A percentile compares a stretch with the other conserved stretches of the same genome.
These are phyloP conservation scores for Prosapia bicincta DNA, from an alignment of 2,888 invertebrate genomes.

Conservation along the genomic window DNA sequence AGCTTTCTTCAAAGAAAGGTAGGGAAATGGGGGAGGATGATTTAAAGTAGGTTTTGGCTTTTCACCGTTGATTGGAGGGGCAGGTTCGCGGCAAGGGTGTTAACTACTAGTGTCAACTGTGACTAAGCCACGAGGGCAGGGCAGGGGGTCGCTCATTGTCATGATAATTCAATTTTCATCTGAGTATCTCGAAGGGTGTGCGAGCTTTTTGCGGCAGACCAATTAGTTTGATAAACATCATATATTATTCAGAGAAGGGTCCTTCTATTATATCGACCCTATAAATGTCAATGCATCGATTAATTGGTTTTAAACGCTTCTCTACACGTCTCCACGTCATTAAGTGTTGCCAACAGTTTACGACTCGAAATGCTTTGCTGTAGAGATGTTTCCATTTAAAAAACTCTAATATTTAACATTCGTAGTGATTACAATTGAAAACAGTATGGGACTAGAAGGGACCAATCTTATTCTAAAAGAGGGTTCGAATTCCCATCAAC, in stretches of 20 bases:
- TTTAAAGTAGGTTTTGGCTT: neutral
- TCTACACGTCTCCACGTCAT: neutral
- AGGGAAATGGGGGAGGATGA: neutral
- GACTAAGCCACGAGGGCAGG: slow-evolving; percentile 19
- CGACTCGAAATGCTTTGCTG: too few relatives aligned
- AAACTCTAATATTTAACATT: too few relatives aligned
- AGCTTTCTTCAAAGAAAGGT: neutral
- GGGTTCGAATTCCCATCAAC: too few relatives aligned
- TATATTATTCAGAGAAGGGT: slow-evolving; percentile 2
- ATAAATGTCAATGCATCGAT: neutral
- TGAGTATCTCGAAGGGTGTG: slow-evolving; percentile 16
- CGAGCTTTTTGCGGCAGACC: slow-evolving; percentile 29
- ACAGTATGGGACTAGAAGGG: too few relatives aligned
- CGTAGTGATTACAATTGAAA: too few relatives aligned
- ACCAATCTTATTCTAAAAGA: too few relatives aligned
- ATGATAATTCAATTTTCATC: slow-evolving; percentile 33
- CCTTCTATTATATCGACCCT: neutral
- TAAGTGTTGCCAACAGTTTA: neutral
- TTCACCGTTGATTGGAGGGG: neutral
- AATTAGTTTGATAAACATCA: slow-evolving; percentile 30
- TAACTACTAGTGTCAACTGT: slow-evolving; percentile 16
- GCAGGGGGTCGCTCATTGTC: slow-evolving; percentile 20
- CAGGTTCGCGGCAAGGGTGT: neutral
- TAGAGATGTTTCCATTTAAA: too few relatives aligned
- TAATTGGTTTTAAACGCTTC: neutral